Conservation (phyloP, 2,888 invertebrate species). For the Tetranychus truncatus region DNA sequence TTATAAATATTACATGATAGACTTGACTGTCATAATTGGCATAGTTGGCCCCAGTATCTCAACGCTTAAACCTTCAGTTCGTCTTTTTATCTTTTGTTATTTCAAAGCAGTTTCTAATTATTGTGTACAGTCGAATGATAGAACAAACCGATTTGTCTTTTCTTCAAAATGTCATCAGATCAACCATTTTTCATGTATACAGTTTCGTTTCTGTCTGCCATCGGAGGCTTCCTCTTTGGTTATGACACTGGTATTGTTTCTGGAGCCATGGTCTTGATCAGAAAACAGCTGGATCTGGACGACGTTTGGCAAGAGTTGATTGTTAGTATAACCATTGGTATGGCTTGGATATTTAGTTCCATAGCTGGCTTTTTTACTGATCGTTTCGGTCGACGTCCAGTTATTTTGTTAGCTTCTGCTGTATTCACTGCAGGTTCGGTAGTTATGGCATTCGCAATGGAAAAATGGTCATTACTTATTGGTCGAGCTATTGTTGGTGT, state of each 20-base stretch:
- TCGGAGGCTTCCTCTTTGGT: constrained; percentile 41
- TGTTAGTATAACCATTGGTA: constrained; percentile 30
- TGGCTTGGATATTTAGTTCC: constrained; percentile 35
- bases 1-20: too few relatives aligned
- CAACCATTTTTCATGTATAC: neutral
- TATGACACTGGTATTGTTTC: constrained; percentile 43
- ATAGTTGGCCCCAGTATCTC: too few relatives aligned
- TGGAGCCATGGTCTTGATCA: constrained; percentile 33
- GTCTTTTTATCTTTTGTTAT: too few relatives aligned
- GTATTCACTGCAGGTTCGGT: constrained; percentile 38
- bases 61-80: too few relatives aligned
- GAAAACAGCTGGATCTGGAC: constrained; percentile 34
- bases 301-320: constrained; percentile 37
- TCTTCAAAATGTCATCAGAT: neutral
- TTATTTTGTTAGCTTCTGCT: constrained; percentile 37
- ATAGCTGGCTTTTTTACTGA: constrained; percentile 37
- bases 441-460: constrained; percentile 34
- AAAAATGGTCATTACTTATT: constrained; percentile 32
- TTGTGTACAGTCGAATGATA: too few relatives aligned
- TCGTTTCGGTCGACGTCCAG: constrained; percentile 36
- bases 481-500: constrained; percentile 37
- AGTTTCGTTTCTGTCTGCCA: constrained; percentile 29
- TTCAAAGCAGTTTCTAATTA: too few relatives aligned
- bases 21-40: too few relatives aligned
- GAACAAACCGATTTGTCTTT: too few relatives aligned